Evolutionary conservation across 2,797 vertebrate species (phyloP).

Genomic region (Arremon aurantiirostris): DNA sequence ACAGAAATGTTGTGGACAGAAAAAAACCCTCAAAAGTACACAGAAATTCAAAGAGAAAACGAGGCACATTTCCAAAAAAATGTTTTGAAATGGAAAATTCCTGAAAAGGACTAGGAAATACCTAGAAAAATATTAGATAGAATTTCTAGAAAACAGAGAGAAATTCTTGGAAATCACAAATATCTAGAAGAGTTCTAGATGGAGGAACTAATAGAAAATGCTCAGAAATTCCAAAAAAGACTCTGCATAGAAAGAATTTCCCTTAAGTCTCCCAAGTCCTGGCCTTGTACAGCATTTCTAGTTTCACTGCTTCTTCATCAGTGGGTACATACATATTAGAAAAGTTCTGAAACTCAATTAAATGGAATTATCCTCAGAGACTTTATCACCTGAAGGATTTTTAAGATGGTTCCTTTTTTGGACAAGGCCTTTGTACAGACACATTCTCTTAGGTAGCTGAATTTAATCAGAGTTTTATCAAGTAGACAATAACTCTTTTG

Average conservation of each 20-base stretch:
- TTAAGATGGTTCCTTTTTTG: neutral
- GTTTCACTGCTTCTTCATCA: neutral
- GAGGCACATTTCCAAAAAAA: neutral
- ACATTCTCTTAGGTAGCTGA: neutral
- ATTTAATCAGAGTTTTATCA: neutral
- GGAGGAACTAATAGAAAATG: neutral
- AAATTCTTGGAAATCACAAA: neutral
- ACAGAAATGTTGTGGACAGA: neutral
- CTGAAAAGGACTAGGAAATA: neutral
- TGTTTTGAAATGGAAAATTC: neutral
- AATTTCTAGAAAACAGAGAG: neutral
- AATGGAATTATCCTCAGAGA: conserved; percentile 13
- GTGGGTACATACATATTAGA: neutral
- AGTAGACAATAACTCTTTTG: neutral
- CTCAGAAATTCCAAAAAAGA: neutral
- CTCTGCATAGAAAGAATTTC: neutral
- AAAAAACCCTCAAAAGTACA: neutral
- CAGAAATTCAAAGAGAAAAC: neutral
- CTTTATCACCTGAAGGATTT: neutral
- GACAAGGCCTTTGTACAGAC: neutral
- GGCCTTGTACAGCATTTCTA: neutral
- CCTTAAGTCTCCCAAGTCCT: neutral
- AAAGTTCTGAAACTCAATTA: conserved; percentile 35
- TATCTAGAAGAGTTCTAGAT: neutral
- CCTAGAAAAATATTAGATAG: neutral